Percentiles rank a stretch among this genome's conserved stretches.
These are phyloP conservation scores for Pteronura brasiliensis DNA, from an alignment of 2,113 vertebrate genomes.

Conservation along the genomic window DNA sequence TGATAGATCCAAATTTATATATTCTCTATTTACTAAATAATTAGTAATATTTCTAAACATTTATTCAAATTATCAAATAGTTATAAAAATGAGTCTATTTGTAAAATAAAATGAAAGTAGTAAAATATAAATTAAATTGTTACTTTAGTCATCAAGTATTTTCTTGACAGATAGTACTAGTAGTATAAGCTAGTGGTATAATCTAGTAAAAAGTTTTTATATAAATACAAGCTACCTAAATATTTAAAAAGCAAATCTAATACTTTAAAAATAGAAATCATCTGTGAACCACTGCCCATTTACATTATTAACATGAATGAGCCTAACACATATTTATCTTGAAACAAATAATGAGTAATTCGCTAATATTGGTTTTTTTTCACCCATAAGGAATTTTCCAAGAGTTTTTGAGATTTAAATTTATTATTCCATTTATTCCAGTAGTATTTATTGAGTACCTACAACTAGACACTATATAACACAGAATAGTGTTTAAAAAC, in stretches of 20 bases:
- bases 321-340: background rate
- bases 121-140: background rate
- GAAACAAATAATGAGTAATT: background rate
- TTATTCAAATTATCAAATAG: background rate
- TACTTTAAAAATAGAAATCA: background rate
- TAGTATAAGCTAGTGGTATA: background rate
- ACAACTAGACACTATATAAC: background rate
- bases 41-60: background rate
- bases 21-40: background rate
- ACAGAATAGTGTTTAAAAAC: background rate
- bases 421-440: background rate
- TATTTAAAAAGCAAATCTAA: background rate
- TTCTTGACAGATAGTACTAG: background rate
- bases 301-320: background rate
- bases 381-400: background rate
- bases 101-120: background rate
- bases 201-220: constrained; percentile 1
- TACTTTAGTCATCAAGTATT: background rate
- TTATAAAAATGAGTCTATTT: background rate
- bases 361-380: background rate
- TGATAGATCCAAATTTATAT: background rate
- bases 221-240: background rate
- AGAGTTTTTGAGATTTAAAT: background rate
- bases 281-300: background rate
- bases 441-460: background rate